A percentile compares a stretch with the other conserved stretches of the same genome.
These are phyloP conservation scores for Odontocolon sp. DNA, from an alignment of 2,888 invertebrate genomes.

Conservation along the genomic window DNA sequence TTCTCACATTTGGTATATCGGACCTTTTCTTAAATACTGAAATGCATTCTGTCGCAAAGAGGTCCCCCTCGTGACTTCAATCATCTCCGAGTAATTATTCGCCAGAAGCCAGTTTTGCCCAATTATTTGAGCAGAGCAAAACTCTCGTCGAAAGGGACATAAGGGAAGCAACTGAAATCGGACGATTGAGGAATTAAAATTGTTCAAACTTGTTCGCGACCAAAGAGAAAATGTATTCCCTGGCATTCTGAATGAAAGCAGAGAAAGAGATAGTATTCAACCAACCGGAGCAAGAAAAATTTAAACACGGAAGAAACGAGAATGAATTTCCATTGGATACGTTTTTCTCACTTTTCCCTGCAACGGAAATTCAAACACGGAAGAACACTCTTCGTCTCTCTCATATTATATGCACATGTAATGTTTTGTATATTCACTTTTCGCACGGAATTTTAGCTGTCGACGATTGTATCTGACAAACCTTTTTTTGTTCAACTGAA, in stretches of 20 bases:
- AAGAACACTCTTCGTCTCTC: neutral
- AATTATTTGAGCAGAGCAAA: conserved; percentile 71
- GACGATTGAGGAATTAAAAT: conserved; percentile 77
- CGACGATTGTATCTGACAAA: neutral
- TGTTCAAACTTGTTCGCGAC: conserved; percentile 67
- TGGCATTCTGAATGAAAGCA: conserved; percentile 43
- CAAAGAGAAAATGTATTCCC: conserved; percentile 34
- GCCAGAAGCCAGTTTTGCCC: conserved; percentile 71
- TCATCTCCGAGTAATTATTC: conserved; percentile 73
- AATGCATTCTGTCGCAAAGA: conserved; percentile 13
- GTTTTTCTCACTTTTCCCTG: no score
- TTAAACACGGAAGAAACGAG: neutral
- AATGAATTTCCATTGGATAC: no score
- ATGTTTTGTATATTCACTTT: conserved; percentile 11
- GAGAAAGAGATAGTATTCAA: conserved; percentile 12
- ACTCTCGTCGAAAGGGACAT: conserved; percentile 31
- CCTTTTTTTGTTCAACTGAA: conserved; percentile 30
- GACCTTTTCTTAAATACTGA: conserved; percentile 35
- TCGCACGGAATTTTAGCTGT: conserved; percentile 23
- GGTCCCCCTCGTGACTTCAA: conserved; percentile 63
- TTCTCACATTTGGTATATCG: conserved; percentile 38
- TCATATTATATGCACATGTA: neutral
- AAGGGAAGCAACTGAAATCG: conserved; percentile 52
- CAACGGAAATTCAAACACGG: neutral
- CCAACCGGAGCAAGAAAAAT: neutral